Evolutionary conservation across 1,140 invertebrate species (phyloP), one percentile per base, ranked within the genome.

Genomic region (Platorchestia sp.): DNA sequence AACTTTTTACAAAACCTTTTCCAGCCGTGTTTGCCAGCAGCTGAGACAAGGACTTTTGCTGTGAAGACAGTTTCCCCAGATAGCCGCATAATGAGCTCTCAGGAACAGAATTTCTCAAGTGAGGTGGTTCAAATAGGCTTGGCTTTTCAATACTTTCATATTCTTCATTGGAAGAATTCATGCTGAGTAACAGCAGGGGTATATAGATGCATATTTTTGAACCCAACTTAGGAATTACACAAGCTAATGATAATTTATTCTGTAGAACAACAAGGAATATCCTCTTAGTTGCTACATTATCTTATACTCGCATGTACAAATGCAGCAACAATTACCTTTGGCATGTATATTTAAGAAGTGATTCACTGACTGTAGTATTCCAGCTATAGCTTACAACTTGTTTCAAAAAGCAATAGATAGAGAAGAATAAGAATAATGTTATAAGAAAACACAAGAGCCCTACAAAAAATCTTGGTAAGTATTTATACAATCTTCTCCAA

Each of bases 41-140:
- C 87, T 89, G 87, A n/a, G 45, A 93, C 44, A 44, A 47, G 40
- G 91, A 93, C 45, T 93, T 93, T 40, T 93, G 91, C 10, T 93
- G 91, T 0, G 91, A n/a, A 44, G 91, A 93, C 43, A 93, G n/a
- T 44, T 93, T 93, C 47, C 91, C 91, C 91, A 93, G 40, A 47
- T 93, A 93, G 36, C 91, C 91, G 27, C 43, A 93, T 93, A 93
- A 45, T 93, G 43, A 16, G 19, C 16, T 44, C 40, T 93, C 91
- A 45, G 91, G 45, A 36, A 19, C 10, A 40, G 3, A 89, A 89
- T 41, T 75, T 36, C 59, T 75, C 27, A 75, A 36, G 27, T 75
- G 59, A 75, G 59, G 59, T 75, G 59, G 59, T 36, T 75, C 27
- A 3, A 27, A 75, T 3, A 75, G 59, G 36, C 59, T 75, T 75